Conservation (phyloP, 2,797 vertebrate species). For the Synaphobranchus kaupii region DNA sequence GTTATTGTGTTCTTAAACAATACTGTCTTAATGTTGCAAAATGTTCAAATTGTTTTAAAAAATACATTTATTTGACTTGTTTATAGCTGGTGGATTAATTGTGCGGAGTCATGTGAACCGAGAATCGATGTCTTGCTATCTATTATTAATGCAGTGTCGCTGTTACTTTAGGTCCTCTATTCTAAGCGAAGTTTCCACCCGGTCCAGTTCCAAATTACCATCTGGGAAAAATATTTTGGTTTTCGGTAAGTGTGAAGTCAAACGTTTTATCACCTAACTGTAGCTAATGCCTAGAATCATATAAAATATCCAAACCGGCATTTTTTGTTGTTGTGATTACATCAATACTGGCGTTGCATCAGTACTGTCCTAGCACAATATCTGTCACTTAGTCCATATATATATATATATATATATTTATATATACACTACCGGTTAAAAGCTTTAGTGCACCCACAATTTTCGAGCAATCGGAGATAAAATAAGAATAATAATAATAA, state of each 20-base stretch:
- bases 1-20: neutral
- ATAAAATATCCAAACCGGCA: neutral
- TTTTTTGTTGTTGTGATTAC: neutral
- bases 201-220: slow-evolving; percentile 90
- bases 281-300: neutral
- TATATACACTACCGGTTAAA: too few relatives aligned
- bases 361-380: neutral
- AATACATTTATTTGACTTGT: neutral
- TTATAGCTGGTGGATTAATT: neutral
- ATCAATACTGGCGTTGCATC: neutral
- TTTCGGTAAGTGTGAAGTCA: slow-evolving; percentile 80
- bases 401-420: too few relatives aligned
- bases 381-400: neutral
- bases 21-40: neutral
- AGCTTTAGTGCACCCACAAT: too few relatives aligned
- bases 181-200: slow-evolving; percentile 94
- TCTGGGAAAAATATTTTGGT: slow-evolving; percentile 94
- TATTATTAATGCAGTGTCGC: slow-evolving; percentile 1
- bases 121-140: slow-evolving; percentile 8
- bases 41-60: neutral
- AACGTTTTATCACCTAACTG: neutral
- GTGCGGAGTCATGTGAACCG: slow-evolving; percentile 13
- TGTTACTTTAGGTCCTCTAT: slow-evolving; percentile 84
- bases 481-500: too few relatives aligned
- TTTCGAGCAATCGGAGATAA: too few relatives aligned